Base-by-base conservation (phyloP, 2,113 vertebrate species). In the Cyanocitta stelleri region DNA sequence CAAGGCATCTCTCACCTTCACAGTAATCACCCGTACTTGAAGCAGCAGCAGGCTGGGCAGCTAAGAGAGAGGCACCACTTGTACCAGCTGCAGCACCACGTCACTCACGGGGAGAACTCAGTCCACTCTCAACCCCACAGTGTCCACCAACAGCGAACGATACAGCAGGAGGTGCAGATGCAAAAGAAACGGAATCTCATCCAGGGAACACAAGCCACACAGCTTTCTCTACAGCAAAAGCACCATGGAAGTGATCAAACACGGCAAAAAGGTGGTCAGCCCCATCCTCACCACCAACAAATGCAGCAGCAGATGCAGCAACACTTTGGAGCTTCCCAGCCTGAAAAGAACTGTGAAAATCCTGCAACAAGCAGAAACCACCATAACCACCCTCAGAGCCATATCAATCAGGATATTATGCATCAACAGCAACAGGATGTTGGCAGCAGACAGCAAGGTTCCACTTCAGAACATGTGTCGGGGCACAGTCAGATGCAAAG, bases 291-390 rank as follows among this genome's bases (percentile, higher is more conserved):
- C 94, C 98, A 98, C 78, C 96, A 97, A 43, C 98, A 98, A 89
- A 96, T 98, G 55, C 98, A 98, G 80, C 98, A 98, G 67, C 98
- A 98, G 93, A 98, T 99, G 95, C 99, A 99, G 84, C 98, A 99
- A 91, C 99, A 99, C 95, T 99, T 99, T 58, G 98, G 97, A 69
- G 95, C 92, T 94, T 98, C 99, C 59, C 99, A 99, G 93, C 97
- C 98, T 74, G 99, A 99, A 67, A 99, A 99, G 97, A 98, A 97
- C 59, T 99, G 99, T 96, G 99, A 99, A 75, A 99, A 98, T 66
- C 98, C 99, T 87, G 96, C 98, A 56, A 94, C 97, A 5, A 98
- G 97, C 93, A 98, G 99, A 74, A 95, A 83, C 88, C 99, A 98
- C 90, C 99, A 99, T 86, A 97, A 22, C 85, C 98, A 98, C 74